These are phyloP conservation scores for Chloebia gouldiae DNA, from an alignment of 2,113 vertebrate genomes.

Conservation along the genomic window DNA sequence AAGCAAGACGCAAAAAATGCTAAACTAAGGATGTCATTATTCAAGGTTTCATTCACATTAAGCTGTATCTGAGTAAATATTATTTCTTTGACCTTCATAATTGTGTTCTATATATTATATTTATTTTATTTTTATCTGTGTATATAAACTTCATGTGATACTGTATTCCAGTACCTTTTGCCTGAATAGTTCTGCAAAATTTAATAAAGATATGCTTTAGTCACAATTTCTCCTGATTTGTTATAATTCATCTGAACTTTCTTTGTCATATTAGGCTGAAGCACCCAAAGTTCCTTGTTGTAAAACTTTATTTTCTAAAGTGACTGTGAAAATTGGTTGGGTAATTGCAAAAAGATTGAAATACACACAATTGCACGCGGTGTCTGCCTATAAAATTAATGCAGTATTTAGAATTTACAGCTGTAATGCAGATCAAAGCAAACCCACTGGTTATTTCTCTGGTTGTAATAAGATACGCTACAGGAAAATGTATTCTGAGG, in stretches of 20 bases:
- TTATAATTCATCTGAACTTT: not conserved
- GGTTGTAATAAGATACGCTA: not conserved
- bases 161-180: not conserved
- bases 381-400: not conserved
- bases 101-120: not conserved
- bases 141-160: not conserved
- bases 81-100: not conserved
- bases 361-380: not conserved
- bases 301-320: not conserved
- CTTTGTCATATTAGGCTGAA: not conserved
- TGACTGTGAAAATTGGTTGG: not conserved
- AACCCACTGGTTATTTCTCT: not conserved
- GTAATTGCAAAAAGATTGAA: not conserved
- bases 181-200: not conserved
- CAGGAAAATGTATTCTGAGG: not conserved
- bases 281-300: not conserved
- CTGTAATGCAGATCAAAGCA: not conserved
- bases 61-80: not conserved
- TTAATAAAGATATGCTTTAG: not conserved
- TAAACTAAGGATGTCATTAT: not conserved
- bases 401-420: not conserved
- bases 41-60: not conserved
- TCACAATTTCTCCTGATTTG: not conserved
- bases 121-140: not conserved
- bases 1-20: not conserved